These are phyloP conservation scores for Platorchestia sp. DNA, from an alignment of 1,140 invertebrate species.

Conservation along the genomic window DNA sequence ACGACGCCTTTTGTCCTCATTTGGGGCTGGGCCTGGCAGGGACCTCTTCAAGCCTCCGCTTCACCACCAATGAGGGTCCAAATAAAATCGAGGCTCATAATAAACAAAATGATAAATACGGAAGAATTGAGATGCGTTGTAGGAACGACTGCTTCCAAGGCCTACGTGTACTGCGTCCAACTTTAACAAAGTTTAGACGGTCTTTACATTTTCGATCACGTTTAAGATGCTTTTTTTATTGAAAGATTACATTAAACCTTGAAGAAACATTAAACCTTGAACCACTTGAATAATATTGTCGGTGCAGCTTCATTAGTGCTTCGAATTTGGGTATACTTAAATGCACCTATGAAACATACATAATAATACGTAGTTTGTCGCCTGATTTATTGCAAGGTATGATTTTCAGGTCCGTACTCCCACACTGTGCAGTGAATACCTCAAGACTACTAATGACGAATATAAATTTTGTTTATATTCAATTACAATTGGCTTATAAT, in stretches of 20 bases:
- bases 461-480: too few species aligned
- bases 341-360: too few species aligned
- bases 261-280: not conserved
- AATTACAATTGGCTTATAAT: too few species aligned
- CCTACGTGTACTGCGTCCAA: not conserved
- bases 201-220: not conserved
- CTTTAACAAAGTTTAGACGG: not conserved
- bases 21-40: not conserved
- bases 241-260: not conserved
- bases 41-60: not conserved
- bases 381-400: too few species aligned
- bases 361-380: too few species aligned
- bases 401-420: too few species aligned
- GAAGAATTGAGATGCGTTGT: not conserved
- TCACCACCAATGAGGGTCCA: not conserved
- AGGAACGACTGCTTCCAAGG: not conserved
- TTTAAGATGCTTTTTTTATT: not conserved
- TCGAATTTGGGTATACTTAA: not conserved
- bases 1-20: slow-evolving; percentile 25
- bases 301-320: not conserved
- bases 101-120: not conserved
- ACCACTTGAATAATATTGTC: not conserved
- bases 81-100: slow-evolving; percentile 19
- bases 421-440: too few species aligned
- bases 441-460: too few species aligned